These are phyloP conservation scores for Nyctibius bracteatus DNA, from an alignment of 2,113 vertebrate species.

Conservation along the genomic window DNA sequence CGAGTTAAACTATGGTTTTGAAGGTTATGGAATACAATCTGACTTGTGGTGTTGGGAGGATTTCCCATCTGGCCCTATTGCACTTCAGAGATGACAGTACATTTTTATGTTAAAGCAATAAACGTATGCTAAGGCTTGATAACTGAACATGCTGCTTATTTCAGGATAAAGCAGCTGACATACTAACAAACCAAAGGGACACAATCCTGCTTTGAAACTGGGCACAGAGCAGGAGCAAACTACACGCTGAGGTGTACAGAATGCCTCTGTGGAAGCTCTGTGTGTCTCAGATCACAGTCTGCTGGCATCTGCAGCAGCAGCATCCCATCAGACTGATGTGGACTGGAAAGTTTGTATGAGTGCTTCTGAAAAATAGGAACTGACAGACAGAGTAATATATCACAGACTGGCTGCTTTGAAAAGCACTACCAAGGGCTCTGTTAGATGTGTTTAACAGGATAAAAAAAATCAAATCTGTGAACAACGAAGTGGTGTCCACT, in stretches of 20 bases:
- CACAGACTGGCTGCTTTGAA: neutral
- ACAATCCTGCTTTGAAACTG: neutral
- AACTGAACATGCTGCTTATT: neutral
- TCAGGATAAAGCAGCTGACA: neutral
- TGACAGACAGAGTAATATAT: neutral
- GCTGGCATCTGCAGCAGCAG: neutral
- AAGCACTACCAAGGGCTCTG: neutral
- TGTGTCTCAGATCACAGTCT: neutral
- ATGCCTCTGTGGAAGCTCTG: neutral
- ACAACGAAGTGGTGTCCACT: neutral
- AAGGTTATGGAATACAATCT: neutral
- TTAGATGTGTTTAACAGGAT: neutral
- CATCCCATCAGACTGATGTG: neutral
- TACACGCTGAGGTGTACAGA: neutral
- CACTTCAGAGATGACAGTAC: neutral
- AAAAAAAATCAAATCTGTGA: neutral
- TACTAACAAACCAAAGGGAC: neutral
- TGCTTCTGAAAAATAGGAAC: neutral
- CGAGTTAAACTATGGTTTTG: neutral
- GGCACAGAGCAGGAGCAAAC: neutral
- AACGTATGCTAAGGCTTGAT: neutral
- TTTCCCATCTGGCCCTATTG: neutral
- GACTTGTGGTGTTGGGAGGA: neutral
- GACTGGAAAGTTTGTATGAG: neutral
- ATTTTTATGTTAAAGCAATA: neutral